Conservation (phyloP, 2,888 invertebrate genomes). For the Andricus curvator region DNA sequence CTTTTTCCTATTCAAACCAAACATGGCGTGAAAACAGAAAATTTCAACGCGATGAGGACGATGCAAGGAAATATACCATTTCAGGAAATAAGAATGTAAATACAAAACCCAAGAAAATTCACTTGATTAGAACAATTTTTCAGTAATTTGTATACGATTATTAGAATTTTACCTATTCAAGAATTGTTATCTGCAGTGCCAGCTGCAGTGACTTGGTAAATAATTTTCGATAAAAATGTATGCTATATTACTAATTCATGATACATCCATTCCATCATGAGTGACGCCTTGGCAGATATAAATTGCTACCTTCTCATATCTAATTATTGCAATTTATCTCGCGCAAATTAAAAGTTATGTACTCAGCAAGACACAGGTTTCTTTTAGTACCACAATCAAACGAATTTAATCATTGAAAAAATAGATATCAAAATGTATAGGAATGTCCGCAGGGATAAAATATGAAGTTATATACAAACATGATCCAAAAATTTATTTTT, state of each 20-base stretch:
- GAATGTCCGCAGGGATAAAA: background rate
- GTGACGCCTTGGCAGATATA: slow-evolving; percentile 8
- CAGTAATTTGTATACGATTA: slow-evolving; percentile 46
- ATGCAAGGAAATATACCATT: background rate
- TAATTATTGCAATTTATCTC: slow-evolving; percentile 31
- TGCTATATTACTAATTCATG: slow-evolving; percentile 32
- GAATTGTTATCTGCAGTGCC: slow-evolving; percentile 46
- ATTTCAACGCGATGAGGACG: slow-evolving; percentile 7
- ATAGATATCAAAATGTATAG: background rate
- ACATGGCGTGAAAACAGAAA: slow-evolving; percentile 17
- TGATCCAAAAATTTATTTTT: background rate
- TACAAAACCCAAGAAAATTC: background rate
- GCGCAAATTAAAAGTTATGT: slow-evolving; percentile 5
- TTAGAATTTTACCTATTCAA: background rate
- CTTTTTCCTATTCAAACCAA: slow-evolving; percentile 15
- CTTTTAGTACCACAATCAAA: background rate
- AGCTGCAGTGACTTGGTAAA: slow-evolving; percentile 47
- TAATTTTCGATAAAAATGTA: slow-evolving; percentile 57
- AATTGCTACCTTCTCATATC: background rate
- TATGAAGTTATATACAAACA: background rate
- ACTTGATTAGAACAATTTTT: slow-evolving; percentile 53
- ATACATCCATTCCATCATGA: slow-evolving; percentile 19
- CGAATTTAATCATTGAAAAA: background rate
- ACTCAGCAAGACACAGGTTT: background rate
- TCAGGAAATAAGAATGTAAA: background rate